phyloP scores from a whole-genome alignment of 2,888 invertebrate genomes.

The Diaprepes abbreviatus region DNA sequence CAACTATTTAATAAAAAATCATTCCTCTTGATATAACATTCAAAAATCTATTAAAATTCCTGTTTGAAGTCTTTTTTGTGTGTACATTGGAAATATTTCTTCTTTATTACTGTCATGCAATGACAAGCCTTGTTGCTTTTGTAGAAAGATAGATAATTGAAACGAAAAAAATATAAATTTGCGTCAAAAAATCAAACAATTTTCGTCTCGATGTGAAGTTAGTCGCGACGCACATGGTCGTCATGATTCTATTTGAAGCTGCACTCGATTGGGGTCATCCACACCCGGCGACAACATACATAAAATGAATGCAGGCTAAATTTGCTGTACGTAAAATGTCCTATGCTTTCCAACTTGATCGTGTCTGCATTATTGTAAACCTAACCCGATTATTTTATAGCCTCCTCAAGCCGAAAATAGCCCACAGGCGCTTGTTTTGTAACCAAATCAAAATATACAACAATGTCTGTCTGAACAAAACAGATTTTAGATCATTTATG shows the following conservation, averaged over 20 bases:
- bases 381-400: constrained; percentile 47
- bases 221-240: constrained; percentile 51
- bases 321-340: constrained; percentile 41
- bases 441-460: constrained; percentile 21
- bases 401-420: constrained; percentile 37
- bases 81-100: too few relatives aligned
- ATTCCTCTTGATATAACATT: too few relatives aligned
- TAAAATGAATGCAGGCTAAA: constrained; percentile 44
- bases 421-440: constrained; percentile 21
- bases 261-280: constrained; percentile 62
- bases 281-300: constrained; percentile 50
- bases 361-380: constrained; percentile 37
- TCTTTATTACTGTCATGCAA: too few relatives aligned
- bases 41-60: too few relatives aligned
- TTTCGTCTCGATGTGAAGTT: constrained; percentile 14
- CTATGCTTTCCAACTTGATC: constrained; percentile 34
- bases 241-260: constrained; percentile 58
- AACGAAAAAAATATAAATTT: too few relatives aligned
- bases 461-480: constrained; percentile 13
- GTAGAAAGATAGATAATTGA: too few relatives aligned
- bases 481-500: too few relatives aligned
- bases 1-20: too few relatives aligned
- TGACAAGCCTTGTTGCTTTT: too few relatives aligned
- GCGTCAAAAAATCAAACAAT: constrained; percentile 7
- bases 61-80: too few relatives aligned